Evolutionary conservation across 2,113 vertebrate genomes (phyloP).

Genomic region (Phrynosoma platyrhinos): DNA sequence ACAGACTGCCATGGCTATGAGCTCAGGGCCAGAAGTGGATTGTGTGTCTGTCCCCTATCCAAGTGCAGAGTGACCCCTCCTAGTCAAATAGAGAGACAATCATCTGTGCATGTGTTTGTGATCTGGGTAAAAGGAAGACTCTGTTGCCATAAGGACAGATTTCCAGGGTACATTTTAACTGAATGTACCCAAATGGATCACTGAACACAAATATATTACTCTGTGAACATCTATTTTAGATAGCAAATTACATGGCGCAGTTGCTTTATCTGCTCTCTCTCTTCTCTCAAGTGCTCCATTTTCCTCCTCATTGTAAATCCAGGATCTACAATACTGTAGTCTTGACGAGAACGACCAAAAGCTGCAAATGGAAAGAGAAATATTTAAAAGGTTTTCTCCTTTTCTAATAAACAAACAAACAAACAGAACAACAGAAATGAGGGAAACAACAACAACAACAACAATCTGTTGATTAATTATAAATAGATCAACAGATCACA

Average conservation of each 20-base stretch:
- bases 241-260: constrained; percentile 86
- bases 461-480: too few species aligned
- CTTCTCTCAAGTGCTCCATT: constrained; percentile 97
- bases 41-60: too few species aligned
- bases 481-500: not conserved
- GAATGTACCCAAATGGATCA: not conserved
- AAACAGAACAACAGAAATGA: too few species aligned
- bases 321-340: constrained; percentile 87
- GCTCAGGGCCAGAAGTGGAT: too few species aligned
- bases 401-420: too few species aligned
- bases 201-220: not conserved
- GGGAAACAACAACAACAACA: too few species aligned
- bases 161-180: not conserved
- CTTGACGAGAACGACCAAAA: constrained; percentile 89
- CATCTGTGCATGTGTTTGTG: too few species aligned
- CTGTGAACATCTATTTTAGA: not conserved
- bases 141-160: too few species aligned
- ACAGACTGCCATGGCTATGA: too few species aligned
- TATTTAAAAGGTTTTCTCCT: not conserved
- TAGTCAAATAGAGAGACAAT: too few species aligned
- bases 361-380: constrained; percentile 73
- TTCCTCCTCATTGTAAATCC: constrained; percentile 99
- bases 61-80: too few species aligned
- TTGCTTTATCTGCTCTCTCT: constrained; percentile 92
- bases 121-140: too few species aligned